These are phyloP conservation scores for Dreissena polymorpha DNA, from an alignment of 1,140 invertebrate species.

Conservation along the genomic window DNA sequence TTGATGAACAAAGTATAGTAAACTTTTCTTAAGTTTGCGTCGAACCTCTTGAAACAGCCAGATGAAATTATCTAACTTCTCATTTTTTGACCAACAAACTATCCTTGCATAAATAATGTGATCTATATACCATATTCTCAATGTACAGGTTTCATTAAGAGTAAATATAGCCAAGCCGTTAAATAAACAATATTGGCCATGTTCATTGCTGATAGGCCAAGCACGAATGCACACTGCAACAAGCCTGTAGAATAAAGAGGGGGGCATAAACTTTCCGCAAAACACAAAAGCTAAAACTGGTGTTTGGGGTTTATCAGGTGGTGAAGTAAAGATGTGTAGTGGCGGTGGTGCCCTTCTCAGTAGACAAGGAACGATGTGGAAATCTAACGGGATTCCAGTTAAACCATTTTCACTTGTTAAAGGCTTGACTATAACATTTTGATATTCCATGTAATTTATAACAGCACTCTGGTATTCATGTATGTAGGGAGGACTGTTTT, in stretches of 20 bases:
- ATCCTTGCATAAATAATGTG: constrained; percentile 36
- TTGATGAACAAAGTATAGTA: constrained; percentile 1
- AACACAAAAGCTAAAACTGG: constrained; percentile 15
- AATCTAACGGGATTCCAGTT: not conserved
- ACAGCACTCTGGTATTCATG: constrained; percentile 6
- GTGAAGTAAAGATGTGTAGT: not conserved
- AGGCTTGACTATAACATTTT: constrained; percentile 31
- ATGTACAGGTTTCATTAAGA: not conserved
- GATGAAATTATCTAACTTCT: not conserved
- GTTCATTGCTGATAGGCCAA: not conserved
- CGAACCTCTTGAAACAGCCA: not conserved
- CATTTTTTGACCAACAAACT: not conserved
- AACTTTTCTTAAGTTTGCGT: not conserved
- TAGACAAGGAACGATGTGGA: constrained; percentile 30
- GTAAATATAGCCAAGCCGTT: constrained; percentile 24
- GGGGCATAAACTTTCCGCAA: constrained; percentile 26
- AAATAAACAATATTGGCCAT: not conserved
- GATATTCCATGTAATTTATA: constrained; percentile 37
- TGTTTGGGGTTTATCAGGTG: not conserved
- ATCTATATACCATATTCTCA: constrained; percentile 30
- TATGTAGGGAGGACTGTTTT: constrained; percentile 2
- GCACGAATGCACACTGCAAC: constrained; percentile 16
- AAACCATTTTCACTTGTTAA: not conserved
- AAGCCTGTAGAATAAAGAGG: constrained; percentile 29
- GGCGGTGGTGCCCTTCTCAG: not conserved